These are phyloP conservation scores for Drosophila suzukii DNA, from an alignment of 1,140 invertebrate species.

Conservation along the genomic window DNA sequence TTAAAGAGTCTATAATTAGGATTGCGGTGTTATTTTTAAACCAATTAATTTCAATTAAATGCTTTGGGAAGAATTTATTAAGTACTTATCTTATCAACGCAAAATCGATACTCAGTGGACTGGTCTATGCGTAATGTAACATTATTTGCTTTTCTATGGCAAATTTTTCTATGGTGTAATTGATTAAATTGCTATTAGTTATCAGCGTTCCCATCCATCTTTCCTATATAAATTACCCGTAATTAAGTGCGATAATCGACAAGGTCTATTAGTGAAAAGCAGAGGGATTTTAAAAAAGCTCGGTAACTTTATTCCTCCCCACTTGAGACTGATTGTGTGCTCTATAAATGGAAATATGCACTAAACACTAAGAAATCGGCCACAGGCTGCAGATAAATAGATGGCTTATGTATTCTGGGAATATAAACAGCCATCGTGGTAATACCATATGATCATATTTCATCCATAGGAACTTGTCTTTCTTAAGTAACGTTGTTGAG, in stretches of 20 bases:
- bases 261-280: constrained; percentile 9
- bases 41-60: too few relatives aligned
- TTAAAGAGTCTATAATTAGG: too few relatives aligned
- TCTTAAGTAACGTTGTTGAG: constrained; percentile 10
- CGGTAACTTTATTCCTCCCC: constrained; percentile 32
- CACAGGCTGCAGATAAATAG: constrained; percentile 5
- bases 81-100: too few relatives aligned
- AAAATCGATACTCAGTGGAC: too few relatives aligned
- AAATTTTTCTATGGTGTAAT: background rate
- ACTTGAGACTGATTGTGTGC: constrained; percentile 35
- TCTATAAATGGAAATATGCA: constrained; percentile 33
- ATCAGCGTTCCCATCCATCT: background rate
- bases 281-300: constrained; percentile 10
- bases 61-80: too few relatives aligned
- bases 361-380: constrained; percentile 22
- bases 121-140: too few relatives aligned
- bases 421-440: constrained; percentile 24
- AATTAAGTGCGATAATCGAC: constrained; percentile 15
- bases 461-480: constrained; percentile 27
- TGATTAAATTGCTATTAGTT: background rate
- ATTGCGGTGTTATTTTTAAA: too few relatives aligned
- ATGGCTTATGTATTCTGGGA: constrained; percentile 17
- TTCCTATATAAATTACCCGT: constrained; percentile 3
- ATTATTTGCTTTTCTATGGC: too few relatives aligned
- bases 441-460: constrained; percentile 11